Evolutionary conservation across 2,797 vertebrate genomes (phyloP).

Genomic region (Ara ararauna): DNA sequence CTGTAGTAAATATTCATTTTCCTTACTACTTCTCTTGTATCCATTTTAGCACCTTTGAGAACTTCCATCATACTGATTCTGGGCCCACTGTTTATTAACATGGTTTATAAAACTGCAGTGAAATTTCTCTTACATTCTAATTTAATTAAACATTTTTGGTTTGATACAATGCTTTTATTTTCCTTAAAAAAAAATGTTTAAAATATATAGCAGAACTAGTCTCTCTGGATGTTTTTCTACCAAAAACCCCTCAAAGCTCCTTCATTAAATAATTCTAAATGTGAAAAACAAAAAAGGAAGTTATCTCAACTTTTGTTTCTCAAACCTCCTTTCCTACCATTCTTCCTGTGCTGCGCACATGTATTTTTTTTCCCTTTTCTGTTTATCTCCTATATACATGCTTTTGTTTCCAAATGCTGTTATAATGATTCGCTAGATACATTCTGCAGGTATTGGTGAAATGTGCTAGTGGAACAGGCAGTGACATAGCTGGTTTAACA

Average conservation of each 20-base stretch:
- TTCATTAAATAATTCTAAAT: neutral
- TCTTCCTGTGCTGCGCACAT: neutral
- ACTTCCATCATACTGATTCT: constrained; percentile 46
- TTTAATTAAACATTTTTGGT: constrained; percentile 57
- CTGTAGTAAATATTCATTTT: constrained; percentile 1
- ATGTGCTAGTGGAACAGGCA: neutral
- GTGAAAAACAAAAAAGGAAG: neutral
- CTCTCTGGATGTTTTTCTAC: neutral
- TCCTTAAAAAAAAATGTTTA: neutral
- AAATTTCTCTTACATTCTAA: constrained; percentile 60
- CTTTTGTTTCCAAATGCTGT: neutral
- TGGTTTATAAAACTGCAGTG: constrained; percentile 58
- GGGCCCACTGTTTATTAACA: constrained; percentile 51
- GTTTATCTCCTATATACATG: neutral
- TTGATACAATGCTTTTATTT: constrained; percentile 25
- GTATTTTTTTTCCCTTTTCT: neutral
- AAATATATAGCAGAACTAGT: neutral
- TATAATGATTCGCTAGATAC: neutral
- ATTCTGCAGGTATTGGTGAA: neutral
- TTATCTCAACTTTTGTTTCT: neutral
- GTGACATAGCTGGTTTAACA: neutral
- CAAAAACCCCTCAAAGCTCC: neutral
- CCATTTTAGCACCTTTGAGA: constrained; percentile 39
- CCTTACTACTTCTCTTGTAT: constrained; percentile 21
- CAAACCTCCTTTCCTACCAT: neutral